Evolutionary conservation across 2,888 invertebrate genomes (phyloP), one percentile per base, ranked within the genome.

Genomic region (Ceramica pisi): DNA sequence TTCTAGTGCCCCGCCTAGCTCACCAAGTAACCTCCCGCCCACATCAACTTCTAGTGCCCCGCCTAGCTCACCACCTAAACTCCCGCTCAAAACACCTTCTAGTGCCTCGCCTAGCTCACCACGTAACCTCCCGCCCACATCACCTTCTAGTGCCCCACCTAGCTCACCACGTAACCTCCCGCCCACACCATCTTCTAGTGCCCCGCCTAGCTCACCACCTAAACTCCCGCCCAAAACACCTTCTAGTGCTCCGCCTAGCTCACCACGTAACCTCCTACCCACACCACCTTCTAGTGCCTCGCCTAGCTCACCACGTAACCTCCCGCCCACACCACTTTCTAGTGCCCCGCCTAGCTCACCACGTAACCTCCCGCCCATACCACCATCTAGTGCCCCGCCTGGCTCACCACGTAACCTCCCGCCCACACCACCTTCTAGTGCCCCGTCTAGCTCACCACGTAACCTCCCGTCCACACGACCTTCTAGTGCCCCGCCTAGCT

Each of bases 81-180:
- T 71, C 19, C 60, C 55, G 0, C 65, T 44, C 1, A 64, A 10
- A 1, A 79, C 85, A 7, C 63, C 81, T 0, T 62, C 67, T 1
- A 53, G 3, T 55, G 71, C 78, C 0, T 71, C 78, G 0, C 60
- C 70, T 16, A 51, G 0, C 0, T 73, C 78, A n/a, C 66, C 64
- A 0, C 60, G 41, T n/a, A 64, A 4, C 0, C 60, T 26, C 0
- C 73, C 75, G 1, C 80, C 84, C n/a, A 82, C 14, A 65, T 84
- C 61, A 72, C n/a, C n/a, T n/a, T n/a, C n/a, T n/a, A n/a, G n/a
- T n/a, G n/a, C n/a, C n/a, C 81, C 23, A 0, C 67, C 70, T 8
- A 26, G 8, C 0, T 55, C 73, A 2, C 55, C 60, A 0, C 60
- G 41, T n/a, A 64, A 4, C 0, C 60, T 26, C 0, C 73, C 75